Evolutionary conservation across 2,797 vertebrate species (phyloP), one percentile per base, ranked within the genome.

Genomic region (Triplophysa bombifrons): DNA sequence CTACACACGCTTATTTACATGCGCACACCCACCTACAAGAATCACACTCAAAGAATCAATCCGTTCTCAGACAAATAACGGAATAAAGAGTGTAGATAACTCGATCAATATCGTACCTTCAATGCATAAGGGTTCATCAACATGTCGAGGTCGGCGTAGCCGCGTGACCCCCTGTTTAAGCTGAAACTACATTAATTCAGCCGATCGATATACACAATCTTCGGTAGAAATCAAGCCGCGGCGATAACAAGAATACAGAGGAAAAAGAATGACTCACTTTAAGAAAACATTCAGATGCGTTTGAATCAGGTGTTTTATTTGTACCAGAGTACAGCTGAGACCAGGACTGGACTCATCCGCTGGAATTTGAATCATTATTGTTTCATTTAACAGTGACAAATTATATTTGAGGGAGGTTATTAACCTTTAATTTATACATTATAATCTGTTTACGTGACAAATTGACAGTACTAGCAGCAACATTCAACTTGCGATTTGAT

Each of bases 191-290:
- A 92, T 92, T 93, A 92, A 92, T 93, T 91, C 91, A 90, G 86
- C 83, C 85, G 90, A 93, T 94, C 93, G 89, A 94, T 94, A 92
- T 89, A 92, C 92, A 88, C 92, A 93, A 93, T 93, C 91, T 90
- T 91, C 92, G 91, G 90, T 90, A 93, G 91, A 91, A 92, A 91
- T 91, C 90, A 92, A 91, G 90, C 88, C 50, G 78, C 90, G 78
- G 86, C 81, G 88, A 89, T 81, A 82, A 85, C 88, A 87, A 34
- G 79, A 89, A 88, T 88, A 89, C 89, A 90, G 88, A 86, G 66
- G 46, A 74, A 48, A 67, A 89, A 87, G 85, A 86, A 87, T 88
- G 60, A 71, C 51, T 75, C 65, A 90, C 89, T 38, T 90, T 51
- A 67, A 51, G n/a, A 27, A 86, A 87, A 82, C 87, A 83, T 87